Evolutionary conservation across 2,113 vertebrate genomes (phyloP), one percentile per base, ranked within the genome.

Genomic region (Proterorhinus semilunaris): DNA sequence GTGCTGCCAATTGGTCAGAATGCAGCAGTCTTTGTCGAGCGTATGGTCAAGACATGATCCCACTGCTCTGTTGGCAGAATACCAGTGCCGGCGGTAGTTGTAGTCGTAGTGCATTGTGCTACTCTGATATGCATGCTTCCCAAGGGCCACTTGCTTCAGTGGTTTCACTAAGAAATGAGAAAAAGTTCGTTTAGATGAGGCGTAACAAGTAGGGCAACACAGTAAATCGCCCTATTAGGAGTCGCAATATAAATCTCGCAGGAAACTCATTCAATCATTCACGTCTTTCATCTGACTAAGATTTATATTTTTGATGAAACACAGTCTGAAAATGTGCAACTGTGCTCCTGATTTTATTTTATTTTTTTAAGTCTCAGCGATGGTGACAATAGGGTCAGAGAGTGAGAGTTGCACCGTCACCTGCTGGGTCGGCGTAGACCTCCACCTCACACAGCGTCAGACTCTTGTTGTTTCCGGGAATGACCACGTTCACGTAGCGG

Each of bases 1-100:
- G 6, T 0, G 0, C 2, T 52, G 0, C 2, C 0, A 0, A 0
- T 0, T 0, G 1, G 64, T 68, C 0, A 10, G 2, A 5, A 6
- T 3, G 47, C 80, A 82, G 57, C 65, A 69, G 15, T 0, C 2
- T 0, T 2, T 0, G 1, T 0, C 0, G 6, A 5, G 10, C 0
- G 0, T 10, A n/a, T 21, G 15, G 7, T 0, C 17, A 27, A 1
- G 10, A 55, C 62, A 57, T 3, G 51, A 57, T 36, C 7, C 15
- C 6, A 69, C 50, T 7, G 66, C 12, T 12, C 12, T 10, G 5
- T 4, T 3, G 10, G 6, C 58, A 1, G 6, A 11, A 46, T 9
- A 10, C 8, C n/a, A 9, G 0, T 66, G 6, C 3, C 4, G 2
- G 27, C 2, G 27, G 1, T 3, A 36, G 27, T 36, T 36, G 27